These are phyloP conservation scores for Arctocebus calabarensis DNA, from an alignment of 2,797 vertebrate genomes.

Conservation along the genomic window DNA sequence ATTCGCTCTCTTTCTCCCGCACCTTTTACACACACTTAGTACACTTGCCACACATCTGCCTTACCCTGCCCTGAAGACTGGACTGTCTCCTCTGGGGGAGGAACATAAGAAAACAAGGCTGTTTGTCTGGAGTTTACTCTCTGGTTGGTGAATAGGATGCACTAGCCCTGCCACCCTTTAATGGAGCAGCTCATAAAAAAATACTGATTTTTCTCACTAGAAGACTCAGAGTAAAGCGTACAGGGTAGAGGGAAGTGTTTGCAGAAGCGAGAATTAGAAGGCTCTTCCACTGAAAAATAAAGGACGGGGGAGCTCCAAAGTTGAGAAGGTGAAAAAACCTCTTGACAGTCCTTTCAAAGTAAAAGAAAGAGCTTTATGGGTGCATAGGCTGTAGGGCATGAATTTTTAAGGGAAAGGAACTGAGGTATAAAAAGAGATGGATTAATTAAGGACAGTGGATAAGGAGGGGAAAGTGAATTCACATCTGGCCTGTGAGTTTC, in stretches of 20 bases:
- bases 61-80: neutral
- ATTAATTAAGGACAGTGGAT: neutral
- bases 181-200: neutral
- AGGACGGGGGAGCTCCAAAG: neutral
- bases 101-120: neutral
- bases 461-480: no score
- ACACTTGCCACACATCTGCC: accelerated
- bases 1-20: neutral
- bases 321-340: neutral
- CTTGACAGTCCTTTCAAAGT: neutral
- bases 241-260: neutral
- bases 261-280: neutral
- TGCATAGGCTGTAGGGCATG: neutral
- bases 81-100: neutral
- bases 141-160: neutral
- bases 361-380: neutral
- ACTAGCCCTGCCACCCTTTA: neutral
- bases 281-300: neutral
- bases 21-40: neutral
- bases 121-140: neutral
- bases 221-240: neutral
- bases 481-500: neutral
- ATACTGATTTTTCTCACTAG: neutral
- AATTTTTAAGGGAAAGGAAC: neutral
- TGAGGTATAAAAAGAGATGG: neutral